A percentile compares a stretch with the other conserved stretches of the same genome.
Conservation (phyloP, 2,797 vertebrate genomes). For the Cuniculus paca region DNA sequence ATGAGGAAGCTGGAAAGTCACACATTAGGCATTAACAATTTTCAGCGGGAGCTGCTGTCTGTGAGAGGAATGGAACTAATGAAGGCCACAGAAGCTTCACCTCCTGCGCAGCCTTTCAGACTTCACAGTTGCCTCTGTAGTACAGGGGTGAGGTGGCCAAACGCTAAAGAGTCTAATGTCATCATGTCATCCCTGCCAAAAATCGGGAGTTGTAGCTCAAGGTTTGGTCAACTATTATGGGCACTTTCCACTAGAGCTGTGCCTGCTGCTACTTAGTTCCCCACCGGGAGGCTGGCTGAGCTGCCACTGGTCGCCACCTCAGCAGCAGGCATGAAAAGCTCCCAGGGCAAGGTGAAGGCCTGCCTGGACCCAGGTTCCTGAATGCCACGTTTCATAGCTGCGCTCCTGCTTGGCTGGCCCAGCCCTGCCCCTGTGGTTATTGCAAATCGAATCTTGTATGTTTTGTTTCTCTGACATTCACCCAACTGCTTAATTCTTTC, state of each 20-base stretch:
- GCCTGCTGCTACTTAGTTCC: background rate
- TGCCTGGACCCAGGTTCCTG: background rate
- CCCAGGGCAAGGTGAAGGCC: background rate
- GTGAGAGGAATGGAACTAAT: background rate
- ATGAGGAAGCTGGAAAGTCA: background rate
- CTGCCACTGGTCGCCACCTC: background rate
- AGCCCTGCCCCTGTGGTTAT: background rate
- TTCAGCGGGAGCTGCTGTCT: background rate
- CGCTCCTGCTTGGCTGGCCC: background rate
- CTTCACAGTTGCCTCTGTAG: background rate
- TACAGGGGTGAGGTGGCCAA: accelerated
- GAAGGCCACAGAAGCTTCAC: background rate
- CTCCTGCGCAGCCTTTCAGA: too few species aligned
- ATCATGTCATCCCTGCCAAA: background rate
- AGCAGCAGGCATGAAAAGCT: background rate
- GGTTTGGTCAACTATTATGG: accelerated
- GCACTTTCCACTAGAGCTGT: background rate
- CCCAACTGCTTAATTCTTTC: background rate
- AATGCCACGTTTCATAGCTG: background rate
- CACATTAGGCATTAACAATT: background rate
- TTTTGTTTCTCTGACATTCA: background rate
- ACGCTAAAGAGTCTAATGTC: background rate
- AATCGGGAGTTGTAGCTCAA: background rate
- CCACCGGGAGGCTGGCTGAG: background rate
- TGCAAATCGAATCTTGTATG: background rate